A percentile compares a stretch with the other conserved stretches of the same genome.
Evolutionary conservation across 2,888 invertebrate genomes (phyloP).

Genomic region (Lithosia quadra): DNA sequence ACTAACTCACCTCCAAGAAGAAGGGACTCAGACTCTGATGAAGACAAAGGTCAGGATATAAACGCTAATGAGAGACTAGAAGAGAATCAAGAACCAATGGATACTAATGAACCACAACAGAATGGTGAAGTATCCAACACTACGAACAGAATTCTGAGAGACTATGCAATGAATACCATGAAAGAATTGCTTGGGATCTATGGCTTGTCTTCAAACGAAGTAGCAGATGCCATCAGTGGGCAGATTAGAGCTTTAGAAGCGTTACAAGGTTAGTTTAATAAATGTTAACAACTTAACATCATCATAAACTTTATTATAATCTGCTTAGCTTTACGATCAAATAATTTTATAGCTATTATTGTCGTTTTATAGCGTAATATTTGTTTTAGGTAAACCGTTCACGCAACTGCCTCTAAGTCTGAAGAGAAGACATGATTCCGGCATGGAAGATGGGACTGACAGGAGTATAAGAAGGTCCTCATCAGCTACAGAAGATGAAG

Average conservation of each 20-base stretch:
- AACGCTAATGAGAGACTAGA: conserved; percentile 82
- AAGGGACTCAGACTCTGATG: conserved; percentile 84
- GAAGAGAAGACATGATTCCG: conserved; percentile 80
- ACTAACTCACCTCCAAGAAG: conserved; percentile 85
- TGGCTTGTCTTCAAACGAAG: conserved; percentile 90
- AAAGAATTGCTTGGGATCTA: conserved; percentile 92
- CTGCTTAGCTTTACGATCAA: conserved; percentile 36
- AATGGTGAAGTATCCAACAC: conserved; percentile 81
- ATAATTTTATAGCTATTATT: conserved; percentile 26
- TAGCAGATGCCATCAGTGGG: conserved; percentile 90
- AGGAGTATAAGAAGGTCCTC: conserved; percentile 77
- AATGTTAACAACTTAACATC: conserved; percentile 34
- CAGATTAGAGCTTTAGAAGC: conserved; percentile 90
- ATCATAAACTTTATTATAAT: conserved; percentile 37
- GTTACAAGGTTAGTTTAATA: conserved; percentile 87
- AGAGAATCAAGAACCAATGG: conserved; percentile 69
- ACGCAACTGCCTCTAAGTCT: conserved; percentile 79
- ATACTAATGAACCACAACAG: conserved; percentile 68
- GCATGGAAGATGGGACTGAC: conserved; percentile 73
- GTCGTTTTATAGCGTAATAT: conserved; percentile 22
- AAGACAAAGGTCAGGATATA: conserved; percentile 82
- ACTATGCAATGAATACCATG: conserved; percentile 93
- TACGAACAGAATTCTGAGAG: conserved; percentile 89
- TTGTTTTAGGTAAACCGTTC: conserved; percentile 75
- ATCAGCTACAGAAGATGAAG: conserved; percentile 84